Evolutionary conservation across 2,888 invertebrate genomes (phyloP), one percentile per base, ranked within the genome.

Genomic region (Brassicogethes aeneus): DNA sequence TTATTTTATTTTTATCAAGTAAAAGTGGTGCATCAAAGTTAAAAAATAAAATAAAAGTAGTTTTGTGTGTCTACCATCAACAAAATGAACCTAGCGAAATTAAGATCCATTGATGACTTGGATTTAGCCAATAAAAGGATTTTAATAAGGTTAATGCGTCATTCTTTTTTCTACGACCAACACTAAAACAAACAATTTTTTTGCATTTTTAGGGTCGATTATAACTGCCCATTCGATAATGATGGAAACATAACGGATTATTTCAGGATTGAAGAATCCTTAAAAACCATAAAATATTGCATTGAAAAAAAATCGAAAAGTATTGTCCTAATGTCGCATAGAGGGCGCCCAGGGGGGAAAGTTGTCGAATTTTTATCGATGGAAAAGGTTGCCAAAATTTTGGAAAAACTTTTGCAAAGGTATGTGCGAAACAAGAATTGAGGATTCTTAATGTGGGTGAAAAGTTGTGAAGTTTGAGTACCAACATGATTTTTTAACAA

Each of bases 81-180:
- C n/a, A 23, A 23, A 23, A 32, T 32, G 32, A 13, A 32, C 12
- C 3, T 13, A 10, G 14, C 32, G 8, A 32, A 32, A 3, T 12
- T 32, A 13, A 32, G 32, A 32, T 32, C 12, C 32, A 32, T 32
- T 32, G 32, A 32, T 13, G 32, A 32, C 3, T 13, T 32, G 14
- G 14, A 32, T 13, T 8, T 32, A 13, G 5, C 3, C 32, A 13
- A 13, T 13, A 32, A 32, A 32, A 5, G 32, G 3, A 13, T 32
- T 7, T 12, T 32, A 8, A 32, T 32, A 3, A 82, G 97, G 94
- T 93, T n/a, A n/a, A n/a, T n/a, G n/a, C n/a, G n/a, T n/a, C n/a
- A n/a, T n/a, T n/a, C n/a, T n/a, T n/a, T n/a, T n/a, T n/a, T n/a
- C n/a, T n/a, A n/a, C n/a, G n/a, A n/a, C n/a, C n/a, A n/a, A n/a